A percentile compares a stretch with the other conserved stretches of the same genome.
phyloP scores from a whole-genome alignment of 2,113 vertebrate genomes.

The Octodon degus region DNA sequence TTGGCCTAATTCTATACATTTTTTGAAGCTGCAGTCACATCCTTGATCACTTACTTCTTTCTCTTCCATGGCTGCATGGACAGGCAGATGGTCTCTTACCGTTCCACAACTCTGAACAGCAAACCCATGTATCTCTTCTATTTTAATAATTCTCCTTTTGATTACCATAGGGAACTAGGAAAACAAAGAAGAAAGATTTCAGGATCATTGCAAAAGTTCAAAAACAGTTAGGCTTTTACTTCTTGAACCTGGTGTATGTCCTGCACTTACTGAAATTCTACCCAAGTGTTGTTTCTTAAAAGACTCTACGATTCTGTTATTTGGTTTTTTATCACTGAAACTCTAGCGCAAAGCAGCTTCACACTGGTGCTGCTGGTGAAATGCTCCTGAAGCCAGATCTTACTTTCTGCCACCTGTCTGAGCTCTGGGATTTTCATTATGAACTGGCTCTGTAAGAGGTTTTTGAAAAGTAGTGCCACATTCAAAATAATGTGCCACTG shows the following conservation, averaged over 20 bases:
- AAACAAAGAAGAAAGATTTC: neutral
- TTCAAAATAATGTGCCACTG: neutral
- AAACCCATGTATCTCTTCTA: neutral
- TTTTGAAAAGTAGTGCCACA: neutral
- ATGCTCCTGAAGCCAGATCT: neutral
- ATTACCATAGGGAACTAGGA: neutral
- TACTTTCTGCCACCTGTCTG: neutral
- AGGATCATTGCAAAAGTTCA: neutral
- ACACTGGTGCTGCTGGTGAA: neutral
- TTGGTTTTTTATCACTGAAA: neutral
- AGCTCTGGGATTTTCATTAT: neutral
- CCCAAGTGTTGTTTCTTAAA: slow-evolving; percentile 4
- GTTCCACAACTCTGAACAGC: neutral
- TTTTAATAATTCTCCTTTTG: slow-evolving; percentile 20
- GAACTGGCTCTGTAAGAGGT: neutral
- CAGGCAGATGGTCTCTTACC: neutral
- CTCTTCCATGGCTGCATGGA: neutral
- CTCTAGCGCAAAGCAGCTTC: neutral
- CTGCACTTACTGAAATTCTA: neutral
- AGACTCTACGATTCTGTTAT: neutral
- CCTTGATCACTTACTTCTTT: slow-evolving; percentile 59
- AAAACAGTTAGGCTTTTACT: slow-evolving; percentile 9
- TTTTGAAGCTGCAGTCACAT: slow-evolving; percentile 33
- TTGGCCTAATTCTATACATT: slow-evolving; percentile 68
- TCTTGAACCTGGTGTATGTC: neutral